phyloP scores from a whole-genome alignment of 2,888 invertebrate species.

The Xestia sexstrigata region DNA sequence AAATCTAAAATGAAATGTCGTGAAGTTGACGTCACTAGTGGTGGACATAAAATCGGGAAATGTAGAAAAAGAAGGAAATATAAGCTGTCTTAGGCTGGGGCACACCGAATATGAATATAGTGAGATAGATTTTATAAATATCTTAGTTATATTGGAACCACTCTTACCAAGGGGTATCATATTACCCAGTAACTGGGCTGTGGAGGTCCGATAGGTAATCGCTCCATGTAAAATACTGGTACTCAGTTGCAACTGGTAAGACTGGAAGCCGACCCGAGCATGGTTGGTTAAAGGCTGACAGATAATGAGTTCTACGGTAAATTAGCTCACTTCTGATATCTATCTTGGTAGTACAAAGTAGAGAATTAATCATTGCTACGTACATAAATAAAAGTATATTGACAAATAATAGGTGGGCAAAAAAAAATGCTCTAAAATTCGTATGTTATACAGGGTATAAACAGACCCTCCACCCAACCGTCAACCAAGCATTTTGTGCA shows the following conservation, averaged over 20 bases:
- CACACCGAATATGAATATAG: neutral
- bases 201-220: neutral
- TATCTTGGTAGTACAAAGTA: neutral
- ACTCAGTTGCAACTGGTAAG: neutral
- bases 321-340: neutral
- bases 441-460: no score
- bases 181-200: neutral
- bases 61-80: slow-evolving; percentile 2
- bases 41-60: slow-evolving; percentile 27
- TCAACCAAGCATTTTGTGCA: no score
- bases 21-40: slow-evolving; percentile 10
- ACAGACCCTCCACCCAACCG: no score
- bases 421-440: neutral
- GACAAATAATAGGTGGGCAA: neutral
- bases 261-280: neutral
- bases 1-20: slow-evolving; percentile 12
- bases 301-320: neutral
- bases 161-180: neutral
- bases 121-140: neutral
- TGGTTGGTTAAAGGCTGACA: neutral
- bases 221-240: neutral
- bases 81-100: neutral
- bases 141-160: neutral
- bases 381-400: neutral
- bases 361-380: neutral